Percentiles rank a stretch among this genome's conserved stretches.
These are phyloP conservation scores for Cryptus armator DNA, from an alignment of 2,888 invertebrate species.

Conservation along the genomic window DNA sequence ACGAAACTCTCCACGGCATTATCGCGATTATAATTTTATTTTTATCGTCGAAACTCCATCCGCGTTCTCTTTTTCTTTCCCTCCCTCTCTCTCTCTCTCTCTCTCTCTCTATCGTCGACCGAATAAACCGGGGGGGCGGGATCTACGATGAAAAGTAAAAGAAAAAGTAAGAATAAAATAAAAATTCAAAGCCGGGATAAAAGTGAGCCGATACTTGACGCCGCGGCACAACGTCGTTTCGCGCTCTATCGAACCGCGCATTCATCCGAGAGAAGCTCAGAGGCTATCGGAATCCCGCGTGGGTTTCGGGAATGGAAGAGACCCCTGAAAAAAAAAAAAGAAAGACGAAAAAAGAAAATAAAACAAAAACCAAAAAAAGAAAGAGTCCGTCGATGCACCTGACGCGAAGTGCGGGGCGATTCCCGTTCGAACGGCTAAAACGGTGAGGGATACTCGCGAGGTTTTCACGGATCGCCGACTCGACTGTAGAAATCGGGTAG, in stretches of 20 bases:
- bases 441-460: conserved; percentile 72
- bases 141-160: conserved; percentile 4
- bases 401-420: conserved; percentile 25
- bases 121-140: not conserved
- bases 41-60: not conserved
- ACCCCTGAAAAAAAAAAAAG: conserved; percentile 40
- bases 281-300: conserved; percentile 43
- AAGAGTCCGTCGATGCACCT: conserved; percentile 49
- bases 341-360: conserved; percentile 5
- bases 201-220: conserved; percentile 64
- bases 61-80: not conserved
- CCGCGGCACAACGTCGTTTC: conserved; percentile 65
- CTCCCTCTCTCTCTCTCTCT: not conserved
- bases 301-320: conserved; percentile 50
- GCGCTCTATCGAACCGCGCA: conserved; percentile 65
- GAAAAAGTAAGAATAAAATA: conserved; percentile 10
- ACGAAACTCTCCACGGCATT: conserved; percentile 4
- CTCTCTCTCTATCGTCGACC: not conserved
- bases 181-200: conserved; percentile 40
- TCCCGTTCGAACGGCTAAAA: conserved; percentile 38
- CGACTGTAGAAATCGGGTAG: conserved; percentile 35
- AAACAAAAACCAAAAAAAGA: conserved; percentile 1
- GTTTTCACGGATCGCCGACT: conserved; percentile 44
- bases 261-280: conserved; percentile 48
- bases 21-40: conserved; percentile 18